Percentiles rank a stretch among this genome's conserved stretches.
Evolutionary conservation across 2,888 invertebrate species (phyloP).

Genomic region (Nomada flava): DNA sequence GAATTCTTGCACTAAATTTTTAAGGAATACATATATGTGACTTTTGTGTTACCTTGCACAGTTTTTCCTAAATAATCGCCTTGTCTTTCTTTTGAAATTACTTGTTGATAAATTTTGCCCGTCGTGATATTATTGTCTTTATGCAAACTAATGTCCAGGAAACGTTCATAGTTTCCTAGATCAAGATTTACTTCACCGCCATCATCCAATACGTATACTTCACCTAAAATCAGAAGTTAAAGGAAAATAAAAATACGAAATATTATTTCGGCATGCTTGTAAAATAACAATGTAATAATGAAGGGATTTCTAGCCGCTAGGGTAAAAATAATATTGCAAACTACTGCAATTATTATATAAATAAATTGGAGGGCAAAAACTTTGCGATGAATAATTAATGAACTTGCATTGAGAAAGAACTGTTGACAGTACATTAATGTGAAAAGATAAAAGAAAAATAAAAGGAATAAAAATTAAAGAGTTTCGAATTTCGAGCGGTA

Average conservation of each 20-base stretch:
- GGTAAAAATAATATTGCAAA: not conserved
- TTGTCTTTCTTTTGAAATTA: slow-evolving; percentile 96
- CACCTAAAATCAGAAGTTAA: slow-evolving; percentile 87
- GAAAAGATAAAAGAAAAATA: not conserved
- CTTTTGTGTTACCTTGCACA: slow-evolving; percentile 92
- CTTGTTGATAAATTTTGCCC: slow-evolving; percentile 98
- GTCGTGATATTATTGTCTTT: slow-evolving; percentile 99
- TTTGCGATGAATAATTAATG: no score
- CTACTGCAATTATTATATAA: not conserved
- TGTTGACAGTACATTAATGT: not conserved
- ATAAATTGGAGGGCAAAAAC: not conserved
- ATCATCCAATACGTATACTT: slow-evolving; percentile 99
- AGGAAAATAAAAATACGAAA: not conserved
- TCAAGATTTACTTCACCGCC: slow-evolving; percentile 99
- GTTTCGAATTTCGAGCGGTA: not conserved
- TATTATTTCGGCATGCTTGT: not conserved
- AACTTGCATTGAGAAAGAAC: not conserved
- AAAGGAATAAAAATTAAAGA: no score
- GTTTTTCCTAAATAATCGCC: slow-evolving; percentile 99
- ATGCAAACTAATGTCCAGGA: slow-evolving; percentile 97
- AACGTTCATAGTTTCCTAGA: slow-evolving; percentile 99
- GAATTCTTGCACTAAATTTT: not conserved
- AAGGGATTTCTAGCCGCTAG: not conserved
- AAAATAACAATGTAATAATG: not conserved
- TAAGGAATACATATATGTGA: not conserved